Evolutionary conservation across 1,140 invertebrate genomes (phyloP), one percentile per base, ranked within the genome.

Genomic region (Thalassaphorura encarpata): DNA sequence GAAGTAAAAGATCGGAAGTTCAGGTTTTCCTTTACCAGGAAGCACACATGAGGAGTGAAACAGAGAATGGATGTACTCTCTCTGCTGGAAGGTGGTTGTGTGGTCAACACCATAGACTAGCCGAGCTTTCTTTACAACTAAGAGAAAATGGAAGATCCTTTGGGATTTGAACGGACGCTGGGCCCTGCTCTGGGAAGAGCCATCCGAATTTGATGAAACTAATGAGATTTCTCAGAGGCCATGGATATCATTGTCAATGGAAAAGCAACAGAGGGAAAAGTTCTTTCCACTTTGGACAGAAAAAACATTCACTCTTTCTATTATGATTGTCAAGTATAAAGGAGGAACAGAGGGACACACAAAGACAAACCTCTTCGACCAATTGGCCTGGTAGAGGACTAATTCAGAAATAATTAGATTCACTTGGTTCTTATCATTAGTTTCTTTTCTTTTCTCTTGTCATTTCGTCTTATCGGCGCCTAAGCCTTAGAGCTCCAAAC

Each of bases 351-450:
- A n/a, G n/a, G n/a, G n/a, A n/a, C n/a, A n/a, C n/a, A n/a, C 8
- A 39, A 41, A 41, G 5, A 24, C 31, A 31, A 40, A 41, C 45
- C 13, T 6, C 24, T 46, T 21, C 19, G 13, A 6, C 45, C 6
- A 13, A 8, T 8, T 24, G 45, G 21, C 45, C 28, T 27, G 23
- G 8, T n/a, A 36, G n/a, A 36, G 11, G 23, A 55, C 3, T 61
- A 61, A 61, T 61, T 61, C 49, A 52, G 54, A 54, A 61, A 61
- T 61, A 51, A 61, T 61, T 61, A 61, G 23, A 31, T 31, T 23
- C 45, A n/a, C 28, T 60, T n/a, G n/a, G n/a, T n/a, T n/a, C n/a
- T n/a, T n/a, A n/a, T n/a, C n/a, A n/a, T n/a, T n/a, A n/a, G n/a
- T n/a, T n/a, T n/a, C n/a, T n/a, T n/a, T n/a, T n/a, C n/a, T n/a